These are phyloP conservation scores for Nomada flava DNA, from an alignment of 2,888 invertebrate species.

Conservation along the genomic window DNA sequence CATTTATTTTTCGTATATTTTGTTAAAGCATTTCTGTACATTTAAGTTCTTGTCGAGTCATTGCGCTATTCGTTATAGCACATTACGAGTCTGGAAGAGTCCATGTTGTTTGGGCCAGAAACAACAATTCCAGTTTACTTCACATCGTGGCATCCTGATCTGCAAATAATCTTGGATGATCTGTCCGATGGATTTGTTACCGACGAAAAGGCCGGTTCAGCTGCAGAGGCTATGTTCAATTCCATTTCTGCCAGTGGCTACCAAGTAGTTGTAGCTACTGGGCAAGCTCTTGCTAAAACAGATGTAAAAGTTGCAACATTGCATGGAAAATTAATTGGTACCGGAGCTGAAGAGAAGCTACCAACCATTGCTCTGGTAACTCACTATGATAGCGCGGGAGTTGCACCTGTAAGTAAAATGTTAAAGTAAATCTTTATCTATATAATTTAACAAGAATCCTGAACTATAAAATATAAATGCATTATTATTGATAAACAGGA, in stretches of 20 bases:
- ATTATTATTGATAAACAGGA: constrained; percentile 86
- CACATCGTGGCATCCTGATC: constrained; percentile 89
- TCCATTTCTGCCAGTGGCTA: constrained; percentile 97
- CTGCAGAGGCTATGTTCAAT: constrained; percentile 92
- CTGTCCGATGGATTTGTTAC: constrained; percentile 89
- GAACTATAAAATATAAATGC: constrained; percentile 13
- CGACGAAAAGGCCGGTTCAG: constrained; percentile 91
- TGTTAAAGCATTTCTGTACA: neutral
- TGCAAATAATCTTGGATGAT: constrained; percentile 91
- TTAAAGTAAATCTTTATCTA: neutral
- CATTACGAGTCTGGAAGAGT: constrained; percentile 91
- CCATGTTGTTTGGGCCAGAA: constrained; percentile 91
- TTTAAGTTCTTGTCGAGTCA: neutral
- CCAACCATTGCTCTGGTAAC: constrained; percentile 96
- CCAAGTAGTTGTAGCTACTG: constrained; percentile 93
- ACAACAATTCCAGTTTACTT: constrained; percentile 95
- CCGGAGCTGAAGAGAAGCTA: constrained; percentile 88
- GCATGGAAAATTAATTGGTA: constrained; percentile 92
- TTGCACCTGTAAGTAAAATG: constrained; percentile 91
- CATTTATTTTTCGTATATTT: neutral
- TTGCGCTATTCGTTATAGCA: constrained; percentile 85
- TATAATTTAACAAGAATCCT: constrained; percentile 4
- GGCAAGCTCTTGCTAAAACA: constrained; percentile 88
- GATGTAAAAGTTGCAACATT: constrained; percentile 95
- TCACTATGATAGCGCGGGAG: constrained; percentile 96